phyloP scores from a whole-genome alignment of 1,140 invertebrate genomes.

The Drosophila simulans region DNA sequence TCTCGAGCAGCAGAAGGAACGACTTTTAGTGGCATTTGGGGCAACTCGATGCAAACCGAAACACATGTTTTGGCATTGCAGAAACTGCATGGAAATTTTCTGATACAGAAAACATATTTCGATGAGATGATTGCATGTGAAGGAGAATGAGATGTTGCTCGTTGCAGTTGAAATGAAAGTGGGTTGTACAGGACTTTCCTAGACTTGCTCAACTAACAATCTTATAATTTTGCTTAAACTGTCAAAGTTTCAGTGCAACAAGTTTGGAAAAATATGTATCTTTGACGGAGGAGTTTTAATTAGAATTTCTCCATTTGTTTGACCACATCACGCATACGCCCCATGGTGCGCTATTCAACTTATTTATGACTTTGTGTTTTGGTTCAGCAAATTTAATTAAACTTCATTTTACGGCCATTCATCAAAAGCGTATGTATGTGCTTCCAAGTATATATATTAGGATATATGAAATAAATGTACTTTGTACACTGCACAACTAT shows the following conservation, averaged over 20 bases:
- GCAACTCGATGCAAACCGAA: constrained; percentile 11
- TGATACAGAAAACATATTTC: constrained; percentile 10
- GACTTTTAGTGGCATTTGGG: constrained; percentile 6
- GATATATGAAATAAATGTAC: constrained; percentile 9
- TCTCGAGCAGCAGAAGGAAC: not conserved
- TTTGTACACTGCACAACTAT: constrained; percentile 33
- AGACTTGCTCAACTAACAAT: no score
- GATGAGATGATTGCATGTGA: not conserved
- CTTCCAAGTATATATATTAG: not conserved
- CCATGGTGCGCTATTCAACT: constrained; percentile 37
- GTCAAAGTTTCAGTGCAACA: constrained; percentile 11
- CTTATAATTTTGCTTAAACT: not conserved
- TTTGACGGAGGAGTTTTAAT: constrained; percentile 58
- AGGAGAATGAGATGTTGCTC: not conserved
- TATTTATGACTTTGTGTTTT: constrained; percentile 62
- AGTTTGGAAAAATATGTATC: constrained; percentile 25
- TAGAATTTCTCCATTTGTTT: constrained; percentile 44
- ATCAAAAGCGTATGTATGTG: constrained; percentile 34
- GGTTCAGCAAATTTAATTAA: constrained; percentile 68
- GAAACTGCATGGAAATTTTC: constrained; percentile 24
- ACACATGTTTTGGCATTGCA: constrained; percentile 23
- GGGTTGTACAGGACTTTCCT: no score
- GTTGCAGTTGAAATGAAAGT: no score
- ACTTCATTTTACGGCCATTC: constrained; percentile 63
- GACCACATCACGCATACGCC: constrained; percentile 40